Evolutionary conservation across 2,797 vertebrate species (phyloP).

Genomic region (Manis crassicaudata): DNA sequence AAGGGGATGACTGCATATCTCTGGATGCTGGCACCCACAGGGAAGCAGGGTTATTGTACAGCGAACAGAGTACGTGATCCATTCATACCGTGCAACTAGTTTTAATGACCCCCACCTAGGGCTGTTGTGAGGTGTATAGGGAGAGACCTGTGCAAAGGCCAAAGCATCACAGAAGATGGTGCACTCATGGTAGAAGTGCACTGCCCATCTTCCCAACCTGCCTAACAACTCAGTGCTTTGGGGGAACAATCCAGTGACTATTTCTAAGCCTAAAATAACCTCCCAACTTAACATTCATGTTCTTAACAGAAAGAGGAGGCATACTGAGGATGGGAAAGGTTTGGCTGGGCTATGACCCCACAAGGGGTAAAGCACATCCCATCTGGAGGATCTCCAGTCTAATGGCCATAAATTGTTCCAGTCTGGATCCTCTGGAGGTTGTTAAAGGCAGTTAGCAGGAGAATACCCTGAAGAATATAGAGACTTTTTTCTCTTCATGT

Average conservation of each 20-base stretch:
- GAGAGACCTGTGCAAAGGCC: not conserved
- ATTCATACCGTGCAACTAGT: not conserved
- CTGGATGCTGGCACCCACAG: constrained; percentile 91
- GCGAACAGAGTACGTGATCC: not conserved
- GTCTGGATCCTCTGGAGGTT: not conserved
- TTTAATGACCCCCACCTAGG: not conserved
- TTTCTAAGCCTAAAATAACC: not conserved
- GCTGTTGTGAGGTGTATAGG: not conserved
- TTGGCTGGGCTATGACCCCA: not conserved
- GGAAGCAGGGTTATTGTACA: not conserved
- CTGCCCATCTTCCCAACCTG: not conserved
- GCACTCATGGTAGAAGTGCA: not conserved
- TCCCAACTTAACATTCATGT: not conserved
- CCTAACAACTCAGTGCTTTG: not conserved
- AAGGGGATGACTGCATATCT: constrained; percentile 98
- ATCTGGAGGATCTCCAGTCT: not conserved
- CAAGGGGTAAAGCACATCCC: not conserved
- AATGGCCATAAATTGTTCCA: not conserved
- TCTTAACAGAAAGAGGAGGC: not conserved
- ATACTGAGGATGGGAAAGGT: too few relatives aligned
- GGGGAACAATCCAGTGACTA: not conserved
- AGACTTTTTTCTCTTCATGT: not conserved
- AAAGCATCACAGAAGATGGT: not conserved
- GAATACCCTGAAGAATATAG: not conserved
- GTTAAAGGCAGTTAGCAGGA: not conserved